phyloP scores from a whole-genome alignment of 2,113 vertebrate genomes.

The Pseudois nayaur region DNA sequence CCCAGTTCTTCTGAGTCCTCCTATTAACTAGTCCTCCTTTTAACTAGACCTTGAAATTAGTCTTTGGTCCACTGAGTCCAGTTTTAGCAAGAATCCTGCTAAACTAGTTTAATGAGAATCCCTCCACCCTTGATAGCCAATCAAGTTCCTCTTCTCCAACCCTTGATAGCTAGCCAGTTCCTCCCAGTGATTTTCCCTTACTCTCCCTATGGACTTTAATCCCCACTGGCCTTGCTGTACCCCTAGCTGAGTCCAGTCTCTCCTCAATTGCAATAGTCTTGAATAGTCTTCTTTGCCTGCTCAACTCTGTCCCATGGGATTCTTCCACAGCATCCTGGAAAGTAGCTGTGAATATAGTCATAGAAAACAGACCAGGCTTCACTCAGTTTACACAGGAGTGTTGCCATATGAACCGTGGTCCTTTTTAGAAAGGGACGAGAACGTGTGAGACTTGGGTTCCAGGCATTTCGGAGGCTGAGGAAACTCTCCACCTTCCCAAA shows the following conservation, averaged over 20 bases:
- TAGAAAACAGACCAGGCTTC: neutral
- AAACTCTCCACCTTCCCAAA: neutral
- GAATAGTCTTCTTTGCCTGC: neutral
- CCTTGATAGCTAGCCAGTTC: too few species aligned
- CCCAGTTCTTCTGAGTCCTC: neutral
- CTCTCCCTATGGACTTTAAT: neutral
- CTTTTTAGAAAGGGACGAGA: neutral
- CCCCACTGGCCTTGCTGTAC: too few species aligned
- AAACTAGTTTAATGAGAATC: too few species aligned
- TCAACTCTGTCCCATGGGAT: too few species aligned
- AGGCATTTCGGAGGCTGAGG: neutral
- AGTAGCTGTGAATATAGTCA: neutral
- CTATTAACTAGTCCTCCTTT: neutral
- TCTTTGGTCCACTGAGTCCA: neutral
- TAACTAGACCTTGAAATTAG: neutral
- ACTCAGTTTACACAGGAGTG: neutral
- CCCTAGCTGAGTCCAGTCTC: neutral
- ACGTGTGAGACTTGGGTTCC: neutral
- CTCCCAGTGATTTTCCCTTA: neutral
- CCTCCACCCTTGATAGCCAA: neutral
- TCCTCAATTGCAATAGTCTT: accelerated
- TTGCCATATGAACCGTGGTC: too few species aligned
- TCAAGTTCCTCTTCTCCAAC: neutral
- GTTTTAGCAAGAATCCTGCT: neutral
- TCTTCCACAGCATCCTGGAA: neutral